Evolutionary conservation across 2,888 invertebrate genomes (phyloP).

Genomic region (Vandiemenella viatica): DNA sequence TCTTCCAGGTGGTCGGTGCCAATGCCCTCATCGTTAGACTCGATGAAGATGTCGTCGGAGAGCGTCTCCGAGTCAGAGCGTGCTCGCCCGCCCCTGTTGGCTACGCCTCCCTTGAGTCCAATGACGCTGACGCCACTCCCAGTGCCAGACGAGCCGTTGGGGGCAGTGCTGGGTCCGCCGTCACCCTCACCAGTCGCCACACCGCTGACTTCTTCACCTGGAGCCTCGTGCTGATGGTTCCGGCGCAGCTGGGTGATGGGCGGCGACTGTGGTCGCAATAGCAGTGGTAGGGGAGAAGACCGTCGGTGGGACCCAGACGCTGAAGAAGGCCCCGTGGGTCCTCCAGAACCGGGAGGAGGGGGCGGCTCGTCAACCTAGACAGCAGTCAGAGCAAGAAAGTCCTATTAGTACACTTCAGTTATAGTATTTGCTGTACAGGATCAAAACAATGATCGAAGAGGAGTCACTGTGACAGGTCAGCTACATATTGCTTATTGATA

Average conservation of each 20-base stretch:
- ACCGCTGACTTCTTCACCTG: conserved; percentile 22
- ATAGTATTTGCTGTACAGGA: too few species aligned
- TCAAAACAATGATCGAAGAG: too few species aligned
- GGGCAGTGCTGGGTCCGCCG: not conserved
- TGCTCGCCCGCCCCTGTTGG: conserved; percentile 31
- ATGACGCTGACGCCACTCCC: not conserved
- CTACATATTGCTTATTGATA: too few species aligned
- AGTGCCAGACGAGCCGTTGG: not conserved
- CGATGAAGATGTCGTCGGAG: conserved; percentile 53
- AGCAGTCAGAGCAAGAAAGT: too few species aligned
- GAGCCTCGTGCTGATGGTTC: conserved; percentile 28
- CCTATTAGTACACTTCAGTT: too few species aligned
- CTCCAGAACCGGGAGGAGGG: too few species aligned
- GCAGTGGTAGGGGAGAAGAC: conserved; percentile 10
- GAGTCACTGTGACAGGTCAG: too few species aligned
- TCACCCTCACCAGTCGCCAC: not conserved
- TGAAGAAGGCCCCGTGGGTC: conserved; percentile 23
- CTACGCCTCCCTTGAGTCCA: too few species aligned
- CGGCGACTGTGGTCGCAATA: conserved; percentile 22
- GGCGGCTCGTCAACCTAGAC: not conserved
- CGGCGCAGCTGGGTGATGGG: not conserved
- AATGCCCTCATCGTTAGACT: conserved; percentile 58
- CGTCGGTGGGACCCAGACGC: conserved; percentile 3
- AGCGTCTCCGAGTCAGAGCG: conserved; percentile 59
- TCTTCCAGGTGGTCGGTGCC: conserved; percentile 55